Conservation (phyloP, 1,140 invertebrate genomes). For the Neodiprion virginianus region DNA sequence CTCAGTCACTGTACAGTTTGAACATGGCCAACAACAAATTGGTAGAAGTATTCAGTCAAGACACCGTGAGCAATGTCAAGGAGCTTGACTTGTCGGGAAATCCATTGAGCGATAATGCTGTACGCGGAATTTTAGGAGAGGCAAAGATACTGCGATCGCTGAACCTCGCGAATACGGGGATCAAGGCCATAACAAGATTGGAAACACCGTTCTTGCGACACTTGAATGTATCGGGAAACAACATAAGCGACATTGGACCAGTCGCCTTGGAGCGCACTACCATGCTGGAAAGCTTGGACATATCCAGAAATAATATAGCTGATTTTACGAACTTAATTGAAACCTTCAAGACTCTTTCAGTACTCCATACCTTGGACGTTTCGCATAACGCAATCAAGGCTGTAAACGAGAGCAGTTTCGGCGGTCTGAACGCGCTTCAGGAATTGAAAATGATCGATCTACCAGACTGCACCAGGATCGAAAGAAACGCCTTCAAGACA, state of each 20-base stretch:
- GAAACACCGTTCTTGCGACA: slow-evolving; percentile 86
- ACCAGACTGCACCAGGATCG: slow-evolving; percentile 74
- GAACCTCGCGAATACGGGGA: slow-evolving; percentile 81
- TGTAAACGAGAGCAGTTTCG: slow-evolving; percentile 78
- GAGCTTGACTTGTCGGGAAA: slow-evolving; percentile 86
- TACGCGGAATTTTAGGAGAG: slow-evolving; percentile 81
- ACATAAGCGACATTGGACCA: slow-evolving; percentile 70
- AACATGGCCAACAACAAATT: slow-evolving; percentile 83
- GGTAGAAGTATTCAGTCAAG: slow-evolving; percentile 79
- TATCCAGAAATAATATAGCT: slow-evolving; percentile 77
- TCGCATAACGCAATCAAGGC: slow-evolving; percentile 79
- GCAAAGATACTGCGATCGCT: slow-evolving; percentile 86
- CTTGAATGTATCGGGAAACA: slow-evolving; percentile 84
- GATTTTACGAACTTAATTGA: slow-evolving; percentile 59
- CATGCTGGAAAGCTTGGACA: slow-evolving; percentile 77
- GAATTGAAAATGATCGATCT: slow-evolving; percentile 73
- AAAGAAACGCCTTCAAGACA: slow-evolving; percentile 81
- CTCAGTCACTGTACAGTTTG: slow-evolving; percentile 78
- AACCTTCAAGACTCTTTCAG: slow-evolving; percentile 66
- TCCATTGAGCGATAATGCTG: slow-evolving; percentile 75
- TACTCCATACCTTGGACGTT: slow-evolving; percentile 74
- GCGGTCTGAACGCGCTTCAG: slow-evolving; percentile 70
- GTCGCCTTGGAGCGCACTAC: slow-evolving; percentile 79
- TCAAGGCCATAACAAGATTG: slow-evolving; percentile 70
- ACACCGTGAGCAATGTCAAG: slow-evolving; percentile 88